Percentiles rank a stretch among this genome's conserved stretches.
phyloP scores from a whole-genome alignment of 2,888 invertebrate genomes.

The Synanthedon myopaeformis region DNA sequence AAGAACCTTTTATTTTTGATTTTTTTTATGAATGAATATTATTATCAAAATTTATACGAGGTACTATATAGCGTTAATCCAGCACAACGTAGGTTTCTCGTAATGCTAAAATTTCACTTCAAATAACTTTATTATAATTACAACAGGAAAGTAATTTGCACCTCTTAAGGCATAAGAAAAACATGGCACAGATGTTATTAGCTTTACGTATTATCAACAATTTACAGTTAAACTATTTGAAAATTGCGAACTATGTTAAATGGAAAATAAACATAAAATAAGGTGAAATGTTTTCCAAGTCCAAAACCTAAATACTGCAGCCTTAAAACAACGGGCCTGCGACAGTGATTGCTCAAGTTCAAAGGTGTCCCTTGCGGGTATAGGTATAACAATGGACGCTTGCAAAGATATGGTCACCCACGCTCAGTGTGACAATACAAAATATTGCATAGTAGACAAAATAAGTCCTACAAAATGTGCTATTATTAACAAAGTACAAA shows the following conservation, averaged over 20 bases:
- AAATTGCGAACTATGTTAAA: constrained; percentile 7
- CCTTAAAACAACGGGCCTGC: constrained; percentile 1
- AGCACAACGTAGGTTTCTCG: too few species aligned
- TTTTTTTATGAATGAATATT: too few species aligned
- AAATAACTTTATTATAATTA: too few species aligned
- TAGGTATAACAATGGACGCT: constrained; percentile 20
- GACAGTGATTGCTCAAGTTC: constrained; percentile 30
- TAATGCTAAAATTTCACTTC: too few species aligned
- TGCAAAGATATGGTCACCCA: constrained; percentile 18
- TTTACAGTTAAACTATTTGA: too few species aligned
- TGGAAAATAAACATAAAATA: neutral
- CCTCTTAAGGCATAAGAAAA: too few species aligned
- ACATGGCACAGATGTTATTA: too few species aligned
- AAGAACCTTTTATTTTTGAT: too few species aligned
- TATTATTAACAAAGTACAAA: neutral
- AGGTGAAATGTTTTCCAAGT: neutral
- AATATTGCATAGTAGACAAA: constrained; percentile 13
- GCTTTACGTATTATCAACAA: too few species aligned
- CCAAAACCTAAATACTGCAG: neutral
- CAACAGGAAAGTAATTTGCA: too few species aligned
- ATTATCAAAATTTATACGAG: too few species aligned
- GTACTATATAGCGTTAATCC: too few species aligned
- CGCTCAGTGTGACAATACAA: constrained; percentile 16
- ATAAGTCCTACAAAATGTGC: neutral
- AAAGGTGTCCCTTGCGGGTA: constrained; percentile 29